Percentiles rank a stretch among this genome's conserved stretches.
Conservation (phyloP, 2,113 vertebrate genomes). For the Pedetes capensis region DNA sequence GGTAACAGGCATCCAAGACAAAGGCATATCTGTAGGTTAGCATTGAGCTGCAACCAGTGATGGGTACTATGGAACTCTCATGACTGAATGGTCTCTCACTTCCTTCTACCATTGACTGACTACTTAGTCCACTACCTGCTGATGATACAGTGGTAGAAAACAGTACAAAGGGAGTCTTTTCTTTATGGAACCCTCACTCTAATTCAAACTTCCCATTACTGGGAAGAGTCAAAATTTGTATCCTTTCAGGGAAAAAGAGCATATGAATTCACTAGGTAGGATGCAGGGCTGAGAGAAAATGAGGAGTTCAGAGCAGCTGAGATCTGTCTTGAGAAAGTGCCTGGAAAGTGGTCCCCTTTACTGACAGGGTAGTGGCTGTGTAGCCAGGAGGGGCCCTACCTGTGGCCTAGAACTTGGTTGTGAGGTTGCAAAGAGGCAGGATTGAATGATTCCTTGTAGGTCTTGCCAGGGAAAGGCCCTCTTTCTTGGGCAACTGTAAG, state of each 20-base stretch:
- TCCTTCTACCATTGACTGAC: neutral
- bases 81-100: neutral
- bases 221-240: neutral
- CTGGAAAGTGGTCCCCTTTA: neutral
- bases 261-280: neutral
- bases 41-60: neutral
- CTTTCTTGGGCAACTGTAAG: too few relatives aligned
- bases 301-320: neutral
- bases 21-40: neutral
- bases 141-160: neutral
- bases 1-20: slow-evolving; percentile 1
- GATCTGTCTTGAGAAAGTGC: neutral
- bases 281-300: neutral
- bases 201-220: neutral
- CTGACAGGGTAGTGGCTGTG: neutral
- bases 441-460: neutral
- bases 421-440: neutral
- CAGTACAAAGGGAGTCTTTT: neutral
- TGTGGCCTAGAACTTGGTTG: neutral
- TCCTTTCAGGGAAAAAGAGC: neutral
- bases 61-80: neutral
- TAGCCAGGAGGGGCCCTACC: neutral
- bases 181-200: neutral
- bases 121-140: neutral
- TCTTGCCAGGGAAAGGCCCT: too few relatives aligned